Base-by-base conservation (phyloP, 2,888 invertebrate species). In the Dicranocentrus wangi region DNA sequence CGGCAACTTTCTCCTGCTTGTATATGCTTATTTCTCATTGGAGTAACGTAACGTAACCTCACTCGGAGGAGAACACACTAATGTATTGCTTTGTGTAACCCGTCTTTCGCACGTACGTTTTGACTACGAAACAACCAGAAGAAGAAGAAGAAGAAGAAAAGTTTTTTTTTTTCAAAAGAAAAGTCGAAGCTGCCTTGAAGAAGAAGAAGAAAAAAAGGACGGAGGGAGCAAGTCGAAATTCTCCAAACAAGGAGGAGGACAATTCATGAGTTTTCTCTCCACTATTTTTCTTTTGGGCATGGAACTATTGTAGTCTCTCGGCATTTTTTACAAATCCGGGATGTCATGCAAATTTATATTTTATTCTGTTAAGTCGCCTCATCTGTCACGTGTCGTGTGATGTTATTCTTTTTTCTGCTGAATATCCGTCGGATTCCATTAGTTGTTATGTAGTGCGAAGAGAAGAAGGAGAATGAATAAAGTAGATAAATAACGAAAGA, bases 331-430 rank as follows among this genome's bases (percentile, higher is more conserved):
- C 42, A 71, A 71, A 71, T 71, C 47, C 71, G 27, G 43, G 71
- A 60, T 73, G 73, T 65, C 73, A 73, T 73, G 73, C 65, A 73
- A 73, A 73, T 71, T 71, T 71, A 73, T 73, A 65, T 65, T 73
- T 73, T 73, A 73, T 73, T 65, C 55, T 73, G 53, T 73, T 55
- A 65, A 73, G 73, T 73, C 63, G 65, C 65, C 65, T 73, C 73
- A 73, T 73, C 73, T 73, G 73, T 73, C 73, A 73, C 73, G 73
- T 73, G 73, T 73, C 73, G 53, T 27, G 65, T 42, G 73, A 65
- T 55, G 73, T 65, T 73, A 73, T 53, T 63, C 65, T 73, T 63
- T 55, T 25, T 10, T 19, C 1, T n/a, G 0, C 15, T 15, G 65
- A 55, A 53, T 55, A 15, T 63, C 25, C 27, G 73, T 65, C 65